Base-by-base conservation (phyloP, 2,888 invertebrate genomes). In the Drosophila borborema region DNA sequence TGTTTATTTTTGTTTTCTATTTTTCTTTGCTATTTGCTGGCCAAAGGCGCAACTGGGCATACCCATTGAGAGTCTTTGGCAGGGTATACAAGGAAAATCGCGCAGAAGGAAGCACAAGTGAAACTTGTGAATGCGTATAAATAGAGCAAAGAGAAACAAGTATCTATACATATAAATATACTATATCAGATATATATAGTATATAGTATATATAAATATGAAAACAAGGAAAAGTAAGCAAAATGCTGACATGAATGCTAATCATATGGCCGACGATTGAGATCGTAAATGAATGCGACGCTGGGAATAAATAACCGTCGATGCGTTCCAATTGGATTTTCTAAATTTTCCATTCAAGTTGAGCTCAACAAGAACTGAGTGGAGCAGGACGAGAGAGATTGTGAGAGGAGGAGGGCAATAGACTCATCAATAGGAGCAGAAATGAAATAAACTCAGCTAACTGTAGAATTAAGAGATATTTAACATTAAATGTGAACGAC, bases 81-180 rank as follows among this genome's bases (percentile, higher is more conserved):
- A 60, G 48, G 40, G 75, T 77, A 75, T 66, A 9, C 40, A 51
- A 40, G 54, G 40, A 38, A 23, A 40, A 16, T 5, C 38, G 16
- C 2, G n/a, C 20, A 23, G 62, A 68, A 68, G 56, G 60, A 62
- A 61, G 58, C 55, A 53, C 77, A 72, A 77, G 65, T 55, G 66
- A 66, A 70, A 71, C 58, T 54, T 54, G 62, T 61, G 63, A 72
- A 77, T 55, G 55, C 61, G 31, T 74, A 79, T 64, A 74, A 74
- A 66, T 77, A 72, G 66, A 61, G n/a, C 62, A 59, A 48, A 3
- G 16, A 28, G 1, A 64, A 31, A 38, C 9, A 40, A 40, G 7
- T n/a, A 12, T 12, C 23, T 3, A 43, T 20, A 18, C n/a, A 18
- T 10, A 54, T 54, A 16, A 38, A n/a, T 23, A 34, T 14, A 38